These are phyloP conservation scores for Sebastes diaconus DNA, from an alignment of 2,797 vertebrate genomes.

Conservation along the genomic window DNA sequence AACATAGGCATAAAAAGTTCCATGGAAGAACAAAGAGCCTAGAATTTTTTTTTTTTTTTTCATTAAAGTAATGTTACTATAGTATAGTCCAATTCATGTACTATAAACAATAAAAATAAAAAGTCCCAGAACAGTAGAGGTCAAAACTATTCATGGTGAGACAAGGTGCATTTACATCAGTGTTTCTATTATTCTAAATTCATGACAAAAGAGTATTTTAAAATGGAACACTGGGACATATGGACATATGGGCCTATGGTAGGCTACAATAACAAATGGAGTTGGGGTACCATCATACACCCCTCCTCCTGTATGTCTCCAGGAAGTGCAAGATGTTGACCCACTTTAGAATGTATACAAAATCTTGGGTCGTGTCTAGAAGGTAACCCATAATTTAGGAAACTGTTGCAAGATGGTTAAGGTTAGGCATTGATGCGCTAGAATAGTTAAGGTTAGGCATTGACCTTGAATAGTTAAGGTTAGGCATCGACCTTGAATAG, in stretches of 20 bases:
- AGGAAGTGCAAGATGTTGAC: constrained; percentile 31
- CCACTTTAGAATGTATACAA: constrained; percentile 17
- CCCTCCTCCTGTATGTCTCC: not conserved
- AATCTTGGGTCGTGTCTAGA: not conserved
- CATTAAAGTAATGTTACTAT: not conserved
- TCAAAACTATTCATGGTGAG: not conserved
- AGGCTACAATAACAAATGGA: constrained; percentile 7
- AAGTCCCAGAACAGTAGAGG: not conserved
- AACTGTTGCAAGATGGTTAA: too few species aligned
- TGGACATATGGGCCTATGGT: constrained; percentile 7
- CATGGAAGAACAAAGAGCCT: not conserved
- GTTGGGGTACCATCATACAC: not conserved
- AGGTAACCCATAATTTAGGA: not conserved
- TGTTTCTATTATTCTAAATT: not conserved
- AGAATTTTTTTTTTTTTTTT: too few species aligned
- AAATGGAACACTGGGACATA: not conserved
- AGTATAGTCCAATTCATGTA: not conserved
- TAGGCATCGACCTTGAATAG: too few species aligned
- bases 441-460: too few species aligned
- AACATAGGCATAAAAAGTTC: not conserved
- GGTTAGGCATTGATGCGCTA: too few species aligned
- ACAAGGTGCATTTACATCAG: not conserved
- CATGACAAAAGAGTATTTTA: not conserved
- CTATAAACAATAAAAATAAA: not conserved
- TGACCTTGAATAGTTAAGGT: too few species aligned